Evolutionary conservation across 2,888 invertebrate genomes (phyloP), one percentile per base, ranked within the genome.

Genomic region (Drosophila helvetica): DNA sequence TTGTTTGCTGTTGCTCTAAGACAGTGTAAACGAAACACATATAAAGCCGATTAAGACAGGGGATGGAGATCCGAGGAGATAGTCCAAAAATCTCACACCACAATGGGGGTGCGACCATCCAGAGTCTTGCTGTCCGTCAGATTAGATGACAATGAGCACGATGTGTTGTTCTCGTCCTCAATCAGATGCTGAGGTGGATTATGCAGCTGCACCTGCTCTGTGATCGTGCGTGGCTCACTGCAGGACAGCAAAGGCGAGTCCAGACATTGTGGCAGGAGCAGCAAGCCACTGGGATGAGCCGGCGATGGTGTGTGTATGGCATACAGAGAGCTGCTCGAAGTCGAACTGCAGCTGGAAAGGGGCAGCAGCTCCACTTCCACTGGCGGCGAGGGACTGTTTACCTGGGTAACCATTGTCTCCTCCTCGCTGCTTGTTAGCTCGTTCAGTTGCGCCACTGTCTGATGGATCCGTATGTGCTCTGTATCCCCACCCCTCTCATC

Each of bases 91-190:
- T 3, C 57, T 75, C 18, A 82, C 9, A 92, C 92, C 73, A 91
- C 86, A 80, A 92, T 91, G 66, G 92, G 92, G 33, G 90, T 86
- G 52, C 92, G 90, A 30, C 90, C 83, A 81, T 92, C 92, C 64
- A 92, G 74, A 54, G 91, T 91, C 77, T 90, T 91, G 78, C 92
- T 92, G 60, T 91, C 91, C 59, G 90, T 91, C 52, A 91, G 75
- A 47, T 90, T 89, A 48, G 91, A 91, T 62, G 91, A 90, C 60
- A 91, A 57, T 25, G 91, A 91, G 65, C 91, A 89, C 48, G 91
- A 91, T 38, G 91, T 91, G 62, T 91, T 87, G 77, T 90, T 90
- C 30, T 70, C 59, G 10, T 72, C 78, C 47, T 80, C 81, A 33
- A 42, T 33, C 1, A 66, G 38, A 8, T 73, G 59, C 48, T 53